Evolutionary conservation across 2,888 invertebrate genomes (phyloP), one percentile per base, ranked within the genome.

Genomic region (Drosophila acutilabella): DNA sequence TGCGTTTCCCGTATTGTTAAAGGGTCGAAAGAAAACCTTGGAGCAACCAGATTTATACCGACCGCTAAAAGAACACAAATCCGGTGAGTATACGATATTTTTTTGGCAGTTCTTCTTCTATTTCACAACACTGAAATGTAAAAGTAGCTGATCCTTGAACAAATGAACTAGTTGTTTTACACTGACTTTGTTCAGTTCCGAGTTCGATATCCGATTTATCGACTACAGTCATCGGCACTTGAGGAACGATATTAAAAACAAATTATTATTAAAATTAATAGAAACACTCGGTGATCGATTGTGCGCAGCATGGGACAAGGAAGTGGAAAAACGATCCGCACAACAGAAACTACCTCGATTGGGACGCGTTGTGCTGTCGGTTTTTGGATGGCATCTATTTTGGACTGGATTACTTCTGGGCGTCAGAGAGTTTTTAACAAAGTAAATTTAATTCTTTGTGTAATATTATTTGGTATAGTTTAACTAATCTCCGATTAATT

Each of bases 41-140:
- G 96, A 95, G 74, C 93, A 95, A 44, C 93, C 94, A 42, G 98
- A 98, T 92, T 93, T 98, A 44, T 95, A 95, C 86, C 94, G 95
- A 79, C 94, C 96, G 0, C 93, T 96, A 50, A 93, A 92, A 50
- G 93, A 93, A 16, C 97, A 97, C 91, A 93, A 94, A 86, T 97
- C 97, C n/a, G 90, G 92, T 92, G 79, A 84, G 77, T 52, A 11
- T n/a, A 36, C 8, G 13, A 38, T 41, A 47, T 11, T 13, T 5
- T 13, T 36, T 13, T 13, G 8, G 8, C 6, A 13, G 8, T 30
- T 8, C 36, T 13, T 13, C 13, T 36, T 5, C 13, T 11, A 36
- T 36, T 36, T 13, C 36, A 36, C 36, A 36, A 36, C 36, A 36
- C 36, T 2, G 30, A 30, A 6, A 8, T 2, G 8, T 8, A 30